A percentile compares a stretch with the other conserved stretches of the same genome.
Evolutionary conservation across 2,113 vertebrate species (phyloP).

Genomic region (Brienomyrus brachyistius): DNA sequence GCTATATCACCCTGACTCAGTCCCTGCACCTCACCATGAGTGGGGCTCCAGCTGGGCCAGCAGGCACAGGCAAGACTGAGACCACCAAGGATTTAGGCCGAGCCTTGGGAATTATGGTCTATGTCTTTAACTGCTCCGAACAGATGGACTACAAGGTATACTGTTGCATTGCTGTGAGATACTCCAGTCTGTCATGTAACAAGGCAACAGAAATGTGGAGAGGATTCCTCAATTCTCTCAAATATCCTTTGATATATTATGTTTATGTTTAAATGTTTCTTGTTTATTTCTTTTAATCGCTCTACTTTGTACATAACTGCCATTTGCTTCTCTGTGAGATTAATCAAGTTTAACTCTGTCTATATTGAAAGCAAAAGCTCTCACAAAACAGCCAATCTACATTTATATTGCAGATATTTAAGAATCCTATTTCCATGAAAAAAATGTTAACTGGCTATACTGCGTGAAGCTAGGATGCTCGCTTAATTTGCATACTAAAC

Average conservation of each 20-base stretch:
- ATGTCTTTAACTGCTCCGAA: slow-evolving; percentile 96
- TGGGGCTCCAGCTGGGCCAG: slow-evolving; percentile 82
- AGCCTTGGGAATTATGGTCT: slow-evolving; percentile 89
- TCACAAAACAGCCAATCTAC: neutral
- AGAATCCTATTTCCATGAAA: neutral
- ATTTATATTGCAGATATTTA: slow-evolving; percentile 3
- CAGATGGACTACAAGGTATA: slow-evolving; percentile 97
- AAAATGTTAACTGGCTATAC: neutral
- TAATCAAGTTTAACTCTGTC: neutral
- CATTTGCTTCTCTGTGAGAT: neutral
- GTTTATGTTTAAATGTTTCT: neutral
- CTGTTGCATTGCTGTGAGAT: neutral
- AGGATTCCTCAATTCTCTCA: neutral
- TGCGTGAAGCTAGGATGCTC: neutral
- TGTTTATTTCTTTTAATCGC: neutral
- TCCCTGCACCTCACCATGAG: slow-evolving; percentile 93
- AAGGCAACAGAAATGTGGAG: neutral
- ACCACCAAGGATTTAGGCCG: slow-evolving; percentile 93
- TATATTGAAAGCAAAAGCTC: neutral
- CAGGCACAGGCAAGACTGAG: slow-evolving; percentile 92
- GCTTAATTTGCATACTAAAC: neutral
- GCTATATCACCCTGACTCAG: slow-evolving; percentile 93
- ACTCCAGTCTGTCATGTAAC: neutral
- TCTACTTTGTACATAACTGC: neutral
- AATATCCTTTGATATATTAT: neutral